Evolutionary conservation across 1,140 invertebrate genomes (phyloP).

Genomic region (Piezodorus guildinii): DNA sequence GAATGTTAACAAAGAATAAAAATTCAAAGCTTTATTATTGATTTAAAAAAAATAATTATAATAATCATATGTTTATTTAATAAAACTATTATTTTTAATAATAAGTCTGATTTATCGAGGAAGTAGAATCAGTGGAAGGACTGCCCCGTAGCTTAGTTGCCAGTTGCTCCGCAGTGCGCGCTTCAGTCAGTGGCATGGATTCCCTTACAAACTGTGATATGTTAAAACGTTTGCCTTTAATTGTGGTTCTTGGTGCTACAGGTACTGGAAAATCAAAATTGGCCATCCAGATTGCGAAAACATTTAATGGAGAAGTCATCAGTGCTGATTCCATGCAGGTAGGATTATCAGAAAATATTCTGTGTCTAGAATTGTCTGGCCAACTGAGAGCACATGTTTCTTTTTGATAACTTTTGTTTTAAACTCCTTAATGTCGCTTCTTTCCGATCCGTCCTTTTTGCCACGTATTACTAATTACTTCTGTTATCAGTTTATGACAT

Average conservation of each 20-base stretch:
- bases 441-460: too few relatives aligned
- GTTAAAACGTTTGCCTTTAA: slow-evolving; percentile 4
- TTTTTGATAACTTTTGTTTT: not conserved
- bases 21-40: too few relatives aligned
- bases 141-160: not conserved
- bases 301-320: slow-evolving; percentile 89
- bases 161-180: not conserved
- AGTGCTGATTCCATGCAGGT: slow-evolving; percentile 99
- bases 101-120: too few relatives aligned
- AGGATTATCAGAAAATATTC: slow-evolving; percentile 28
- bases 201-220: not conserved
- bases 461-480: too few relatives aligned
- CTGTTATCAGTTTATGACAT: too few relatives aligned
- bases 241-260: slow-evolving; percentile 83
- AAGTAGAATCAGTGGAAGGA: not conserved
- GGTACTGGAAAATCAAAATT: slow-evolving; percentile 96
- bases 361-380: not conserved
- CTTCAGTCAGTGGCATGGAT: not conserved
- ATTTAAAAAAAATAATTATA: too few relatives aligned
- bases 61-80: too few relatives aligned
- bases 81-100: too few relatives aligned
- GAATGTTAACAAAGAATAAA: too few relatives aligned
- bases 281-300: slow-evolving; percentile 76
- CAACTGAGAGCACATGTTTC: slow-evolving; percentile 4
- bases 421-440: too few relatives aligned